Base-by-base conservation (phyloP, 2,888 invertebrate species). In the Archips xylosteana region DNA sequence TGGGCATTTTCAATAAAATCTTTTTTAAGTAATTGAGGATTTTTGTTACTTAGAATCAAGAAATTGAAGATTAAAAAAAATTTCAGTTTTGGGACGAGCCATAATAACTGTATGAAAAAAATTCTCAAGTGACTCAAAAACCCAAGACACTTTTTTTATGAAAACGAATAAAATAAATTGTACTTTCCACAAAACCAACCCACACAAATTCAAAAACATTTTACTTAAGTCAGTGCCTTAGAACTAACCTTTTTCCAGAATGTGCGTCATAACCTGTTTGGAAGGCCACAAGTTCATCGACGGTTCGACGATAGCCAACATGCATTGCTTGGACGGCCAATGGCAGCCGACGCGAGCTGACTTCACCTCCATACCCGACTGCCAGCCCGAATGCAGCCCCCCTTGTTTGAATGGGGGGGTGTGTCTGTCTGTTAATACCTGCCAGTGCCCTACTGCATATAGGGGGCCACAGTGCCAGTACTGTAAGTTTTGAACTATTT, bases 351-450 rank as follows among this genome's bases (percentile, higher is more conserved):
- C 95, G 0, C 94, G 96, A n/a, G 87, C 95, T 0, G 96, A 96
- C 76, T 95, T 96, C 88, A 83, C 91, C 0, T 88, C 95, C 5
- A 90, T 97, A 15, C 97, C 97, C 0, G 96, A 97, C 86, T 97
- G 97, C 83, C 83, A 93, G 88, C 96, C 97, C 89, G 95, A 94
- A 88, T 95, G 89, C 79, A 80, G 80, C 68, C 97, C 97, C 0
- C 95, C 96, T 0, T 98, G 98, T 83, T 85, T 95, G 75, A 97
- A 98, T 83, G 97, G 97, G 0, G 98, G 98, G 0, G 95, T 95
- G n/a, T 98, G 98, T 85, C 90, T 97, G 0, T 95, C 97, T 0
- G 95, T 96, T 10, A 97, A 98, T 83, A 94, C 95, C 2, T 98
- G 98, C 79, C 96, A 97, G 78, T 98, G 98, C 84, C 96, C 97